Conservation (phyloP, 92 coral and sea anemone species). For the Scolanthus callimorphus region DNA sequence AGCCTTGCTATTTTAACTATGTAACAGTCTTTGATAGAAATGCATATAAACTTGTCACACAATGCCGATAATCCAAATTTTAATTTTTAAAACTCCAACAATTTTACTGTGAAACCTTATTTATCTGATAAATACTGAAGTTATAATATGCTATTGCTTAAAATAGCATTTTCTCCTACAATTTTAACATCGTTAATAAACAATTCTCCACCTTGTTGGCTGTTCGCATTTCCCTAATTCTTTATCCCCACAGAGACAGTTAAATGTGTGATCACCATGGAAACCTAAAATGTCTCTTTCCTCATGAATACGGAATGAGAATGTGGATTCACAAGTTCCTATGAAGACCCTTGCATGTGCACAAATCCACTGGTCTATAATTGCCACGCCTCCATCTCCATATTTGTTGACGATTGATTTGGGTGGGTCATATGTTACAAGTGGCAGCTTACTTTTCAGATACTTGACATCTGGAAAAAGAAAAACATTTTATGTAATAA, state of each 20-base stretch:
- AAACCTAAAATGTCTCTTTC: slow-evolving; percentile 96
- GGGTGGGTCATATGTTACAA: slow-evolving; percentile 77
- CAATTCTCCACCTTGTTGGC: slow-evolving; percentile 95
- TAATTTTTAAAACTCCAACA: too few species aligned
- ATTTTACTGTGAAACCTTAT: too few species aligned
- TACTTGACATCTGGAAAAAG: slow-evolving; percentile 72
- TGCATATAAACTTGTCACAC: too few species aligned
- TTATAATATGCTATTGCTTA: too few species aligned
- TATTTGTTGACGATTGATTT: slow-evolving; percentile 54
- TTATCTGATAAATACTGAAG: too few species aligned
- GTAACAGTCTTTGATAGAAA: too few species aligned
- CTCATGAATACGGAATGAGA: slow-evolving; percentile 93
- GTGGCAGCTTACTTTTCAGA: slow-evolving; percentile 70
- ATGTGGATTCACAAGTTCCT: slow-evolving; percentile 94
- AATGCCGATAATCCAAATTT: too few species aligned
- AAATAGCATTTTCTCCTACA: too few species aligned
- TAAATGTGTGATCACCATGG: slow-evolving; percentile 88
- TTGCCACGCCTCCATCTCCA: slow-evolving; percentile 97
- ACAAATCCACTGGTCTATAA: slow-evolving; percentile 98
- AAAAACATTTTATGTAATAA: too few species aligned
- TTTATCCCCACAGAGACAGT: slow-evolving; percentile 91
- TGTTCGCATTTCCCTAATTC: slow-evolving; percentile 94
- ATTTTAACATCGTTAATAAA: slow-evolving; percentile 39
- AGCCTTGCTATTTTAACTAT: too few species aligned
- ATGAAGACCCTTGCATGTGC: slow-evolving; percentile 88